Evolutionary conservation across 1,140 invertebrate genomes (phyloP).

Genomic region (Cecropterus lyciades): DNA sequence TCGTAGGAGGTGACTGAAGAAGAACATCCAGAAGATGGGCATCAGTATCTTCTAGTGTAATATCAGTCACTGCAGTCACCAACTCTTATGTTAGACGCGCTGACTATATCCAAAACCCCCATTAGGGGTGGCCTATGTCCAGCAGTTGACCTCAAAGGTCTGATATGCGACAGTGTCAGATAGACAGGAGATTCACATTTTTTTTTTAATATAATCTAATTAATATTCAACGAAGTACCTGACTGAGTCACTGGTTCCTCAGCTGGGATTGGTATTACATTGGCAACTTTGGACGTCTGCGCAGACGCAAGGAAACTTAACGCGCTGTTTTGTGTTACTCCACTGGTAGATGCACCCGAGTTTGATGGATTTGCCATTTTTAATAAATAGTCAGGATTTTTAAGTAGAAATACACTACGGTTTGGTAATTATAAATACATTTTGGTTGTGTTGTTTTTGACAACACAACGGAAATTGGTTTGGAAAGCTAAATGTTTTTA

Average conservation of each 20-base stretch:
- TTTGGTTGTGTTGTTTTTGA: background rate
- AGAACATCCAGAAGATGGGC: no score
- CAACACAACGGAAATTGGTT: background rate
- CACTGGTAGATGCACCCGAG: constrained; percentile 22
- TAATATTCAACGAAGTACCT: constrained; percentile 36
- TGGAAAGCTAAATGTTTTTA: background rate
- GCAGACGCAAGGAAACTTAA: constrained; percentile 67
- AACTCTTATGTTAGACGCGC: no score
- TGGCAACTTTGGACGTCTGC: constrained; percentile 46
- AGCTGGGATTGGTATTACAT: constrained; percentile 28
- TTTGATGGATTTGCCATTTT: constrained; percentile 11
- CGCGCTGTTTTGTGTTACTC: constrained; percentile 65
- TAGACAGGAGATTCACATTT: no score
- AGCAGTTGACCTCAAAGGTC: no score
- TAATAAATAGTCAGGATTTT: background rate
- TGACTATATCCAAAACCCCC: no score
- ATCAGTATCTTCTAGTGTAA: no score
- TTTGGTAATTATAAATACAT: background rate
- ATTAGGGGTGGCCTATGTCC: no score
- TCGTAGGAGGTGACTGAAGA: no score
- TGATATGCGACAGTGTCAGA: no score
- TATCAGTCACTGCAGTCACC: no score
- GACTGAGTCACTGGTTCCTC: constrained; percentile 47
- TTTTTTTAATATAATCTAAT: no score
- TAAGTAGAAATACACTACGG: background rate